Conservation (phyloP, 1,140 invertebrate genomes). For the Lordiphosa mommai region DNA sequence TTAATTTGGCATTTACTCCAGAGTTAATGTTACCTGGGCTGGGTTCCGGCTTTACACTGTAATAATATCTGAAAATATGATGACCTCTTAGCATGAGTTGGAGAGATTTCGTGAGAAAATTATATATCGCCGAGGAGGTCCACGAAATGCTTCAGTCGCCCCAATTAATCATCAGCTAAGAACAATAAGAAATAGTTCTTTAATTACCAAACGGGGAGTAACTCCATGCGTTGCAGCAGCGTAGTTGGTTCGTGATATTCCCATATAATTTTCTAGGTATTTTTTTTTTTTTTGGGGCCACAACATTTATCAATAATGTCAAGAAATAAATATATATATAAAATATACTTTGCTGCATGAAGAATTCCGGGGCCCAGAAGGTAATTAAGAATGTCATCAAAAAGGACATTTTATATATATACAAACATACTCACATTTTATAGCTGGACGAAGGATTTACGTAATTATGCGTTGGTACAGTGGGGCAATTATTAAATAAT, state of each 20-base stretch:
- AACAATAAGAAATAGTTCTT: conserved; percentile 60
- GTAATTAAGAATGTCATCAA: conserved; percentile 38
- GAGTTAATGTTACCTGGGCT: conserved; percentile 34
- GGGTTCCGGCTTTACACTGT: conserved; percentile 16
- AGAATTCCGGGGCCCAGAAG: neutral
- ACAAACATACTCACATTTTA: conserved; percentile 8
- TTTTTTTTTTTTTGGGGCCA: conserved; percentile 18
- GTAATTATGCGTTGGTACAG: conserved; percentile 11
- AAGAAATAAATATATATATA: conserved; percentile 41
- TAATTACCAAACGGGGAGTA: conserved; percentile 43
- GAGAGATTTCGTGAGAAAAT: conserved; percentile 59
- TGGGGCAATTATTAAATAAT: too few species aligned
- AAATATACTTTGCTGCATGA: conserved; percentile 42
- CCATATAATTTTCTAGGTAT: conserved; percentile 53
- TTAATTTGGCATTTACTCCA: conserved; percentile 55
- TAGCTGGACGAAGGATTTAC: conserved; percentile 8
- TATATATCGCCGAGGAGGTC: conserved; percentile 39
- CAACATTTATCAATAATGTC: conserved; percentile 72
- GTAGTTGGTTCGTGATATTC: conserved; percentile 52
- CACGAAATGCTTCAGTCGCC: conserved; percentile 30
- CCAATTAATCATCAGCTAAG: conserved; percentile 72
- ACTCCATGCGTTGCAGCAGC: conserved; percentile 27
- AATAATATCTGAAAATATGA: conserved; percentile 46
- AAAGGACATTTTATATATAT: conserved; percentile 7
- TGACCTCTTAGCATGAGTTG: conserved; percentile 53